A percentile compares a stretch with the other conserved stretches of the same genome.
phyloP scores from a whole-genome alignment of 2,113 vertebrate species.

The Cyanistes caeruleus region DNA sequence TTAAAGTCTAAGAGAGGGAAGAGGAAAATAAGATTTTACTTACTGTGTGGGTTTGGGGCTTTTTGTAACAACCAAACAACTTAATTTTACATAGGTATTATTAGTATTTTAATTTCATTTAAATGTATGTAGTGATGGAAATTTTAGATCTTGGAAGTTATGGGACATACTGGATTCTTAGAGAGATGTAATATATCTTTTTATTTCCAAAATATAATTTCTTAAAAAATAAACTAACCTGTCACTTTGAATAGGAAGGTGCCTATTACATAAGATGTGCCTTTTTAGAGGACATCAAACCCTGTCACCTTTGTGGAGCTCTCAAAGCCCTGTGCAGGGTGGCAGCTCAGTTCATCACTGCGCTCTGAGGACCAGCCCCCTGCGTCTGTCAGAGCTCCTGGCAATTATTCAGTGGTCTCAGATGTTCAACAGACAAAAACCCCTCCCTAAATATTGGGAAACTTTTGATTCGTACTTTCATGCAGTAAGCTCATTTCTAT shows the following conservation, averaged over 20 bases:
- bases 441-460: accelerated
- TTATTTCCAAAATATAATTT: not conserved
- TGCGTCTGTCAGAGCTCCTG: not conserved
- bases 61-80: not conserved
- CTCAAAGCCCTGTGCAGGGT: not conserved
- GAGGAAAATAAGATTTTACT: not conserved
- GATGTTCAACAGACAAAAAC: not conserved
- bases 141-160: not conserved
- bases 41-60: accelerated
- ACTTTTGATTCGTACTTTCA: not conserved
- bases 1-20: not conserved
- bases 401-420: not conserved
- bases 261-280: not conserved
- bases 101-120: not conserved
- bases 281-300: not conserved
- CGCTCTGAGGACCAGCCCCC: not conserved
- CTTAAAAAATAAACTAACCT: no score
- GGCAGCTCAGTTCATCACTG: not conserved
- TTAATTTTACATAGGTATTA: not conserved
- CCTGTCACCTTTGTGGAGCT: not conserved
- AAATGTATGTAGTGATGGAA: not conserved
- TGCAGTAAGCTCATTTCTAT: not conserved
- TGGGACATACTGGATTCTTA: not conserved
- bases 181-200: not conserved
- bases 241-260: not conserved